Evolutionary conservation across 2,113 vertebrate species (phyloP).

Genomic region (Urocolius indicus): DNA sequence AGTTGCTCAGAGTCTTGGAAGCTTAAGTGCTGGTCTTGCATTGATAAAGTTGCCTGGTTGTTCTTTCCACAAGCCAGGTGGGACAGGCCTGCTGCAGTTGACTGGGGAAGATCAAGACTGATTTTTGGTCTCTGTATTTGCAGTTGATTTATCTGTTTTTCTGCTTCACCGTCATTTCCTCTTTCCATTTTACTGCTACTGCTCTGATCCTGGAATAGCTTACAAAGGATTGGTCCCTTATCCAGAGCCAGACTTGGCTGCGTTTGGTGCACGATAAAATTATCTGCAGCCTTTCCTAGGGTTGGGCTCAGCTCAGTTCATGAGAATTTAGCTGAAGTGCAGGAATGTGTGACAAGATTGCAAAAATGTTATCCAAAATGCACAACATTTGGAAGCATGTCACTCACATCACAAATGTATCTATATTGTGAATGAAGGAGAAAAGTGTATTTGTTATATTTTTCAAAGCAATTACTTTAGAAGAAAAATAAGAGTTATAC

Average conservation of each 20-base stretch:
- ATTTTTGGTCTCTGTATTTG: not conserved
- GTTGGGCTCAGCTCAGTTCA: not conserved
- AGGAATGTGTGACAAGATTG: not conserved
- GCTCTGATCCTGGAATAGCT: not conserved
- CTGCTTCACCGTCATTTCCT: not conserved
- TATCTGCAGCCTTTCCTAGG: not conserved
- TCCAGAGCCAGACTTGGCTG: not conserved
- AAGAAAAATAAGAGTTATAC: not conserved
- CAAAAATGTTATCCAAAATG: not conserved
- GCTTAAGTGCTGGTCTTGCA: fast-evolving
- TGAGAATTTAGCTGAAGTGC: not conserved
- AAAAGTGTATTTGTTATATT: not conserved
- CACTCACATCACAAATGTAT: not conserved
- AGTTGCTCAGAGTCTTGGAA: not conserved
- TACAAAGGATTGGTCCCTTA: not conserved
- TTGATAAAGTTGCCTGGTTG: not conserved
- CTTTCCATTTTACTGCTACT: not conserved
- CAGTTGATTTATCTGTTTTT: fast-evolving
- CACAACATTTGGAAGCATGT: not conserved
- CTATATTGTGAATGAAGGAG: not conserved
- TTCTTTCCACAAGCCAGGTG: not conserved
- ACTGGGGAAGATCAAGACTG: not conserved
- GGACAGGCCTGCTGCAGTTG: not conserved
- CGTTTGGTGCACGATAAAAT: not conserved
- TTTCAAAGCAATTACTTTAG: not conserved